Base-by-base conservation (phyloP, 2,888 invertebrate genomes). In the Lycophotia porphyrea region DNA sequence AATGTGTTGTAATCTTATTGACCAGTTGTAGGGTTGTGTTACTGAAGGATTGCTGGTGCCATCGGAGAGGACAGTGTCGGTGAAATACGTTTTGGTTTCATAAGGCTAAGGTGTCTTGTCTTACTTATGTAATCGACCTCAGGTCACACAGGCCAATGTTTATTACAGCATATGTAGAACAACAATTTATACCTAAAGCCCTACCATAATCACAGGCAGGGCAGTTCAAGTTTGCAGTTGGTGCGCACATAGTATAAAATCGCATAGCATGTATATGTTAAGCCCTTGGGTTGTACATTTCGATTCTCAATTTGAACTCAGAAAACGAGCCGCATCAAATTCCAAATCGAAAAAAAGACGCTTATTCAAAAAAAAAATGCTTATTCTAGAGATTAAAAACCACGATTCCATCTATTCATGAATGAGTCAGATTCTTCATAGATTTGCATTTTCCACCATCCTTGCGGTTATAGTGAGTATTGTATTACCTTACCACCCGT, bases 401-500 rank as follows among this genome's bases (percentile, higher is more conserved):
- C 27, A 82, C 67, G 55, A 80, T 81, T 64, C 44, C 21, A 63
- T 65, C 13, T 42, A 84, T 67, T 61, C 21, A 80, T 81, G 74
- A 70, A 70, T 74, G 63, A 47, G 15, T 66, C 15, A 64, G 36
- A 74, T 67, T 66, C 36, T 80, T 70, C 55, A 42, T 15, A 47
- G 36, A 65, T 84, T 73, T 24, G 73, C 84, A 74, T 84, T 80
- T 81, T 79, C 74, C 70, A 63, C 39, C 74, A 69, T 84, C 82
- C 78, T 86, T 88, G 87, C 71, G 89, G 88, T 87, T 82, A 49
- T 74, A 78, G 60, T 82, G 66, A 77, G 67, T 82, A 71, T 88
- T 80, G 63, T 64, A 68, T 84, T 82, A 71, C 78, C 39, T 76
- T 78, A 58, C 63, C 77, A 80, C 70, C 70, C 82, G 78, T 65